Conservation (phyloP, 2,888 invertebrate genomes). For the Pammene aurita region DNA sequence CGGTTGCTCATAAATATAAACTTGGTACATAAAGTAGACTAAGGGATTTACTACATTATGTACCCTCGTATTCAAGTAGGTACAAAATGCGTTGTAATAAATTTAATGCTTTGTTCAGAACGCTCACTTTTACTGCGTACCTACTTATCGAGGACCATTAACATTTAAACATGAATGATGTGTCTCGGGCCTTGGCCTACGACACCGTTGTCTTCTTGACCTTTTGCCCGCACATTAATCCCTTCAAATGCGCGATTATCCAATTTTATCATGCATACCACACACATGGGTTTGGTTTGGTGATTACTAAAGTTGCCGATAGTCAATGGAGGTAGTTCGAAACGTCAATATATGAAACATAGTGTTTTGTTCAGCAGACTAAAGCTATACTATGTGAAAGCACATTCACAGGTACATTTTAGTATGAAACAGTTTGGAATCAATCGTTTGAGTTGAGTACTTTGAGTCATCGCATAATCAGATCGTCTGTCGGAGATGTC, state of each 20-base stretch:
- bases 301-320: slow-evolving; percentile 39
- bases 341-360: not conserved
- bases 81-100: slow-evolving; percentile 42
- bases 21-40: not conserved
- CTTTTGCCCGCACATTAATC: slow-evolving; percentile 47
- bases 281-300: slow-evolving; percentile 33
- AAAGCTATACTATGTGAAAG: not conserved
- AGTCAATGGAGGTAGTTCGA: not conserved
- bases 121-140: slow-evolving; percentile 47
- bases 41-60: slow-evolving; percentile 1
- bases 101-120: slow-evolving; percentile 44
- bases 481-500: slow-evolving; percentile 33
- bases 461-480: slow-evolving; percentile 60
- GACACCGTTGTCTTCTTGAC: slow-evolving; percentile 46
- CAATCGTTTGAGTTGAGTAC: slow-evolving; percentile 10
- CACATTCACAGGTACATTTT: not conserved
- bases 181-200: slow-evolving; percentile 44
- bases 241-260: slow-evolving; percentile 48
- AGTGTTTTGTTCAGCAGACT: not conserved
- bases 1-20: slow-evolving; percentile 7
- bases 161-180: slow-evolving; percentile 55
- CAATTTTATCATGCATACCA: slow-evolving; percentile 44
- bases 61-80: not conserved
- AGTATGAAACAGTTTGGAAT: not conserved
- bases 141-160: slow-evolving; percentile 52